Evolutionary conservation across 92 coral and sea anemone genomes (phyloP).

Genomic region (Parazoanthus swiftii): DNA sequence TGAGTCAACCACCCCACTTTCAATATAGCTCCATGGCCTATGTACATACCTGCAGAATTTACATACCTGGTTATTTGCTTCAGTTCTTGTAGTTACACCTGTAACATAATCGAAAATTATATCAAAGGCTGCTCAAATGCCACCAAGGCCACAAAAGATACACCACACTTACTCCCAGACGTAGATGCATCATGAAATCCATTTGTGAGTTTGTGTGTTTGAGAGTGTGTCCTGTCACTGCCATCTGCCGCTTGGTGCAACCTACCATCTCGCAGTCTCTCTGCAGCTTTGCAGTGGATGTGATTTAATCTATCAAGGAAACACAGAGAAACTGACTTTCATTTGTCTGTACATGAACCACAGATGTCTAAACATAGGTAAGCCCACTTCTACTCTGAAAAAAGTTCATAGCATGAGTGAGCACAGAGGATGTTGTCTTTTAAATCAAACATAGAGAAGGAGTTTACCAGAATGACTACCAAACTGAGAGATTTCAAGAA

Average conservation of each 20-base stretch:
- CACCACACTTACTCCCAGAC: slow-evolving; percentile 2
- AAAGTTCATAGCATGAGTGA: too few relatives aligned
- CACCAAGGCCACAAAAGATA: too few relatives aligned
- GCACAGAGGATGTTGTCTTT: too few relatives aligned
- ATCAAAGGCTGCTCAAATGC: background rate
- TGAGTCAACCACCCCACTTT: too few relatives aligned
- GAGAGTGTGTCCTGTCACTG: background rate
- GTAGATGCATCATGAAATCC: slow-evolving; percentile 26
- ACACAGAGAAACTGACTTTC: background rate
- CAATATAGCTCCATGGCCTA: too few relatives aligned
- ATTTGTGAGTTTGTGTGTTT: slow-evolving; percentile 23
- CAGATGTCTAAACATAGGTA: background rate
- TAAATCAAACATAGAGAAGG: too few relatives aligned
- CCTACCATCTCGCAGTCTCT: slow-evolving; percentile 3
- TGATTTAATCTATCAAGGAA: slow-evolving; percentile 9
- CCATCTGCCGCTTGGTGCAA: background rate
- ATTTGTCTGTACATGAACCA: background rate
- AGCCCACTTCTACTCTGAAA: background rate
- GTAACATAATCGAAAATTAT: background rate
- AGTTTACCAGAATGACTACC: too few relatives aligned
- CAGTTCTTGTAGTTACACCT: slow-evolving; percentile 10
- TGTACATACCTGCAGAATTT: too few relatives aligned
- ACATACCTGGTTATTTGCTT: background rate
- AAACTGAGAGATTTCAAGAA: too few relatives aligned
- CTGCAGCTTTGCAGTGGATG: slow-evolving; percentile 38